A percentile compares a stretch with the other conserved stretches of the same genome.
These are phyloP conservation scores for Amblyornis subalaris DNA, from an alignment of 2,113 vertebrate species.

Conservation along the genomic window DNA sequence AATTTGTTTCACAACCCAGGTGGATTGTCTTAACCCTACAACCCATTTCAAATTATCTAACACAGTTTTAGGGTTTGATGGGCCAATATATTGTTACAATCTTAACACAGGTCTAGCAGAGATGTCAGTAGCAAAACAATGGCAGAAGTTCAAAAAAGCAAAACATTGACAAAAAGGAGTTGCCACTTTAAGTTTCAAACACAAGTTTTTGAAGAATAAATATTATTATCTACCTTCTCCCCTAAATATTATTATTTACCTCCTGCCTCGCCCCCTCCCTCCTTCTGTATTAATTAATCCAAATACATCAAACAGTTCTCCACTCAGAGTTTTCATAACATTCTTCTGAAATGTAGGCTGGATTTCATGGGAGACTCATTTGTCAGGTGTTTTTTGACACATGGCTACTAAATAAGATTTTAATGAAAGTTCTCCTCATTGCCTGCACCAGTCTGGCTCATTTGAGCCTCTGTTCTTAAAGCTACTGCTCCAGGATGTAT, in stretches of 20 bases:
- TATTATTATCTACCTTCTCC: neutral
- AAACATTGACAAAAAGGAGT: neutral
- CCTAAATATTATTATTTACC: neutral
- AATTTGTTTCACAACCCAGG: neutral
- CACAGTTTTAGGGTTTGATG: neutral
- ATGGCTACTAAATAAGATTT: neutral
- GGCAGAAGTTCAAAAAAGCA: neutral
- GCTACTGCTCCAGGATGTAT: neutral
- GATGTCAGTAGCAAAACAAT: neutral
- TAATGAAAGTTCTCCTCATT: neutral
- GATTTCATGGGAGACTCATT: neutral
- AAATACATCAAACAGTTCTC: neutral
- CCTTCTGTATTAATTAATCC: neutral
- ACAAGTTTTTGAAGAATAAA: neutral
- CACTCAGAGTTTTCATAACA: neutral
- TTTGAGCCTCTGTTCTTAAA: neutral
- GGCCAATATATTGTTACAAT: neutral
- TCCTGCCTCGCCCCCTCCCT: rapidly evolving
- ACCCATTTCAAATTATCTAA: neutral
- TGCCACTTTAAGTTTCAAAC: neutral
- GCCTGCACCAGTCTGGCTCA: neutral
- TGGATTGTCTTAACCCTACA: neutral
- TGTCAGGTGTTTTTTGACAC: neutral
- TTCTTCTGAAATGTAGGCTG: neutral
- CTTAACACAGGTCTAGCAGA: neutral